Evolutionary conservation across 2,888 invertebrate genomes (phyloP), one percentile per base, ranked within the genome.

Genomic region (Athalia cordata): DNA sequence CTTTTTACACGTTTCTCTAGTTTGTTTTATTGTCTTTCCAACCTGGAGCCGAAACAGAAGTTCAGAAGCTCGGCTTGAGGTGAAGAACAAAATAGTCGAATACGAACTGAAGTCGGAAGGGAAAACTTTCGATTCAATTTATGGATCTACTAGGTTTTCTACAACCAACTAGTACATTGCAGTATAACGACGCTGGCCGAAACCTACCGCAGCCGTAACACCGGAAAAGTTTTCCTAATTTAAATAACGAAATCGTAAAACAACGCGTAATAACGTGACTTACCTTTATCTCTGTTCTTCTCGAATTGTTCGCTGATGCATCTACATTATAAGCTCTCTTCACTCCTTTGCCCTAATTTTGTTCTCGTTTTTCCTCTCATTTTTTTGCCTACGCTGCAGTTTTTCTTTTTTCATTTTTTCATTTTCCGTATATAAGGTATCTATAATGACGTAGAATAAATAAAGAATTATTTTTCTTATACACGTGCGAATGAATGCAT

Each of bases 131-230:
- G 59, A 72, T 59, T 72, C 72, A 72, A 72, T 72, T 72, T 72
- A 72, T 72, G 72, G 72, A 72, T 72, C 72, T 59, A 52, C 59
- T 72, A 72, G 72, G 72, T 72, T 72, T 72, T 72, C 72, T 72
- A 47, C 59, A 72, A 57, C 29, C 29, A 29, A 29, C 29, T 29
- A 29, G 29, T 29, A 29, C 29, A 29, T 29, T 29, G 29, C 29
- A 29, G 29, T 29, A 29, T 5, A 66, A n/a, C n/a, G 45, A 43
- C 59, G 29, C 55, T 11, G n/a, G 57, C 13, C 72, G 72, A 72
- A 72, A 72, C 72, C 72, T 43, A 72, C 45, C 72, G 59, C 43
- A n/a, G 11, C 57, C 45, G 59, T 52, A n/a, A 13, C 52, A 43
- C 52, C 3, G 68, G 9, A 68, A 70, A 72, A 72, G 57, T 72